Evolutionary conservation across 2,888 invertebrate genomes (phyloP).

Genomic region (Aspidapion aeneum): DNA sequence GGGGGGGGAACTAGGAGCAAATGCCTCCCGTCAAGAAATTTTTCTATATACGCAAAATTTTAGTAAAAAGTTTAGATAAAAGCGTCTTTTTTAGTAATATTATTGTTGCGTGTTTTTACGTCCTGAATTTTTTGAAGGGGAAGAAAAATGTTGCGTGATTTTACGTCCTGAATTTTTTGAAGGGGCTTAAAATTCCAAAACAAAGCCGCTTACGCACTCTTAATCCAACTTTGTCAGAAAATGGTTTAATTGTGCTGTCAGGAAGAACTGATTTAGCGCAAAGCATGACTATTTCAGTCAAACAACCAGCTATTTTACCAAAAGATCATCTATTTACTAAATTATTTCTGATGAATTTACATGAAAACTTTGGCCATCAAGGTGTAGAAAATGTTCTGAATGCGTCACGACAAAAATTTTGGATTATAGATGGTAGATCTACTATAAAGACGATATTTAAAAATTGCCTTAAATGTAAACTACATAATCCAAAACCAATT

Average conservation of each 20-base stretch:
- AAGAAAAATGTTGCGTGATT: too few species aligned
- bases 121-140: too few species aligned
- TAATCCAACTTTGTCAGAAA: background rate
- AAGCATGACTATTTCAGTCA: background rate
- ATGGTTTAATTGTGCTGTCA: background rate
- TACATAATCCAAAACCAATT: conserved; percentile 1
- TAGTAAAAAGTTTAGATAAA: too few species aligned
- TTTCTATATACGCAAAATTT: too few species aligned
- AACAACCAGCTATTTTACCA: background rate
- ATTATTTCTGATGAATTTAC: background rate
- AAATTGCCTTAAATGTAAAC: background rate
- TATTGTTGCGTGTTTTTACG: too few species aligned
- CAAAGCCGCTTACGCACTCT: background rate
- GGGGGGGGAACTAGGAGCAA: too few species aligned
- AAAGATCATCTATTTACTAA: background rate
- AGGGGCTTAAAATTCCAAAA: too few species aligned
- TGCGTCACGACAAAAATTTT: conserved; percentile 6
- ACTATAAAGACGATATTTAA: background rate
- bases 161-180: too few species aligned
- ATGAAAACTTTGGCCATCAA: background rate
- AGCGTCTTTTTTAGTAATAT: too few species aligned
- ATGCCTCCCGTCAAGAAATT: background rate
- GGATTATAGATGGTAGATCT: background rate
- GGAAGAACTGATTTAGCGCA: background rate
- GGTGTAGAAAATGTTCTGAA: conserved; percentile 12